Evolutionary conservation across 2,113 vertebrate genomes (phyloP).

Genomic region (Rhea pennata): DNA sequence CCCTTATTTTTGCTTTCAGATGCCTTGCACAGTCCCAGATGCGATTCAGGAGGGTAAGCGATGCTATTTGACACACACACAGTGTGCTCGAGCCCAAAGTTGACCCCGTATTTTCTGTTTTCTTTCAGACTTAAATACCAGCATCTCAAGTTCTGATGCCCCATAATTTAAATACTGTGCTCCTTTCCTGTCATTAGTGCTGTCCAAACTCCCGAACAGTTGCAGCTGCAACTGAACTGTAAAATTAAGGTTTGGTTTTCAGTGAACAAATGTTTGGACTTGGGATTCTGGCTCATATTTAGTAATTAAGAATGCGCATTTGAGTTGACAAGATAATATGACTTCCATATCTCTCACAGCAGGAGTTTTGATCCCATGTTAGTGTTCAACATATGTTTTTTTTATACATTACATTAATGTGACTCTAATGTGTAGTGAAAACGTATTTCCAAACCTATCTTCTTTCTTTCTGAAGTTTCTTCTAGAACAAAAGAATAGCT

Average conservation of each 20-base stretch:
- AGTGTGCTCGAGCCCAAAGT: neutral
- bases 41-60: neutral
- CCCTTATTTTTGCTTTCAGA: neutral
- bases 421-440: neutral
- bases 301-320: conserved; percentile 56
- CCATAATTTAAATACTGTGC: neutral
- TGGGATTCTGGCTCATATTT: conserved; percentile 53
- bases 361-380: conserved; percentile 34
- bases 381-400: neutral
- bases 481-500: neutral
- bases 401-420: conserved; percentile 4
- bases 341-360: conserved; percentile 2
- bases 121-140: neutral
- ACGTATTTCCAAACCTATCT: neutral
- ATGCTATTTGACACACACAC: neutral
- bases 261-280: conserved; percentile 45
- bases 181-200: neutral
- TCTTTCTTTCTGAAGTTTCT: neutral
- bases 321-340: conserved; percentile 59
- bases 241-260: conserved; percentile 46
- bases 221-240: conserved; percentile 34
- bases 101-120: neutral
- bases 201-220: neutral
- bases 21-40: neutral
- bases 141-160: neutral